phyloP scores from a whole-genome alignment of 1,140 invertebrate species.

The Pseudachorutes palmiensis region DNA sequence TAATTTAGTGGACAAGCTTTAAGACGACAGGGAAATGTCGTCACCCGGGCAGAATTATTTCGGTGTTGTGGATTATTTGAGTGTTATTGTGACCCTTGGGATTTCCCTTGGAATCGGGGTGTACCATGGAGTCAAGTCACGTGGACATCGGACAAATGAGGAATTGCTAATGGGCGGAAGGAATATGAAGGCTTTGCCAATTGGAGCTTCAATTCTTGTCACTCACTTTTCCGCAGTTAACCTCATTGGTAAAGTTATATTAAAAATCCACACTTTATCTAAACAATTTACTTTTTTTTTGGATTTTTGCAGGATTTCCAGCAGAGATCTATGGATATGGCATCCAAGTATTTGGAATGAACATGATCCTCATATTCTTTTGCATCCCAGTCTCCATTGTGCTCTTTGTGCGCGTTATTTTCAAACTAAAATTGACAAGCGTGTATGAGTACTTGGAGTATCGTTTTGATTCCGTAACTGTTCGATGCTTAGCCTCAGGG shows the following conservation, averaged over 20 bases:
- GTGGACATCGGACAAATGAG: conserved; percentile 1
- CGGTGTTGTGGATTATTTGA: neutral
- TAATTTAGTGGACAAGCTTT: no score
- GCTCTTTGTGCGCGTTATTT: conserved; percentile 26
- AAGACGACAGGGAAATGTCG: neutral
- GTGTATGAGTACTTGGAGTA: conserved; percentile 18
- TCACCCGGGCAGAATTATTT: neutral
- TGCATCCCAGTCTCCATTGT: conserved; percentile 16
- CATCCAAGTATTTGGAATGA: conserved; percentile 16
- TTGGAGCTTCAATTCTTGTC: conserved; percentile 8
- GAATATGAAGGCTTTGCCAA: neutral
- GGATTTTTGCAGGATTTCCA: no score
- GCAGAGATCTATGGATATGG: conserved; percentile 24
- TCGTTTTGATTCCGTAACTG: neutral
- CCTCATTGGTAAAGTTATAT: neutral
- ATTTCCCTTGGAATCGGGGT: conserved; percentile 12
- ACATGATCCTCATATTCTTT: conserved; percentile 1
- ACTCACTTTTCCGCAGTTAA: conserved; percentile 18
- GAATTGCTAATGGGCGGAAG: conserved; percentile 12
- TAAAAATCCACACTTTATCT: conserved; percentile 13
- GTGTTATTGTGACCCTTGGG: neutral
- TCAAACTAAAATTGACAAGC: conserved; percentile 29
- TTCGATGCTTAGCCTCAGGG: neutral
- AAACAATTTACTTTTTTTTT: conserved; percentile 8
- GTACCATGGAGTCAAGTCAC: neutral